These are phyloP conservation scores for Elmis aenea DNA, from an alignment of 2,888 invertebrate species.

Conservation along the genomic window DNA sequence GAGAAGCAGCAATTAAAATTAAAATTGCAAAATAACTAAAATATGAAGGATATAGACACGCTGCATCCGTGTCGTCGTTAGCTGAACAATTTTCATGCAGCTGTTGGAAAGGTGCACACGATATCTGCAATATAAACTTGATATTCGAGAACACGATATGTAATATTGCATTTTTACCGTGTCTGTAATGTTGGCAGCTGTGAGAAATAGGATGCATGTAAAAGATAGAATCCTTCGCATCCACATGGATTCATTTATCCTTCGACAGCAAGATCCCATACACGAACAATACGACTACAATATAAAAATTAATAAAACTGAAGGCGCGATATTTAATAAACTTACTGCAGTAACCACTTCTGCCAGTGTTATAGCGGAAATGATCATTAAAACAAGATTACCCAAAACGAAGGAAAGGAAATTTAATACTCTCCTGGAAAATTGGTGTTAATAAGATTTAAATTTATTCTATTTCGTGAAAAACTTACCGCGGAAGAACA, in stretches of 20 bases:
- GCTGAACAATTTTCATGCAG: conserved; percentile 36
- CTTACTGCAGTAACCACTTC: conserved; percentile 45
- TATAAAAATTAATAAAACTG: conserved; percentile 6
- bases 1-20: conserved; percentile 63
- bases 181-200: conserved; percentile 56
- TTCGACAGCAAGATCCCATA: conserved; percentile 51
- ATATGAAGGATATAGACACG: conserved; percentile 67
- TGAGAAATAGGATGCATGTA: conserved; percentile 53
- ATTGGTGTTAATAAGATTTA: too few relatives aligned
- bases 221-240: conserved; percentile 54
- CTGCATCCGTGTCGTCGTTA: conserved; percentile 39
- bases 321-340: conserved; percentile 11
- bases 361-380: conserved; percentile 42
- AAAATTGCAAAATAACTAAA: conserved; percentile 67
- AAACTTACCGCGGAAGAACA: conserved; percentile 52
- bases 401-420: conserved; percentile 41
- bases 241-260: conserved; percentile 54
- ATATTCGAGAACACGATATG: conserved; percentile 5
- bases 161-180: conserved; percentile 51
- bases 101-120: conserved; percentile 29
- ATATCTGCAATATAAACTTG: conserved; percentile 29
- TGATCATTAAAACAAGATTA: conserved; percentile 37
- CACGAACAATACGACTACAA: conserved; percentile 45
- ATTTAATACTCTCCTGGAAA: conserved; percentile 40
- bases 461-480: not conserved